Evolutionary conservation across 2,113 vertebrate species (phyloP).

Genomic region (Hippocampus abdominalis): DNA sequence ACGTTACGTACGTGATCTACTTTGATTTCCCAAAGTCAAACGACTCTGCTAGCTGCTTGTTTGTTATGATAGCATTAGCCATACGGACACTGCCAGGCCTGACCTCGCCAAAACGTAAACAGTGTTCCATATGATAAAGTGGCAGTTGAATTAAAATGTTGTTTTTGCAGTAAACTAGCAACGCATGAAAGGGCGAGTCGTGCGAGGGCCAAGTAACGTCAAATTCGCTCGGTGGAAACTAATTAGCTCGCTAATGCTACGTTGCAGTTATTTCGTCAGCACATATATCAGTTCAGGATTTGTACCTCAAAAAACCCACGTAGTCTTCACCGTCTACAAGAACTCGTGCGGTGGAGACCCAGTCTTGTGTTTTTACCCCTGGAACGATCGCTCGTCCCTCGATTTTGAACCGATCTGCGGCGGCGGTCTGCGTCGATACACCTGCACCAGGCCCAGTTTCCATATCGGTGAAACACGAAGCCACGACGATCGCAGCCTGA

Average conservation of each 20-base stretch:
- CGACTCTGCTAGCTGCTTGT: not conserved
- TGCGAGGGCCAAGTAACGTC: too few species aligned
- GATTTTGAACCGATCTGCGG: constrained; percentile 88
- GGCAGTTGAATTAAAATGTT: not conserved
- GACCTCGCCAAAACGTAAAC: not conserved
- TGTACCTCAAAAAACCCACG: constrained; percentile 87
- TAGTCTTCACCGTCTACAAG: constrained; percentile 90
- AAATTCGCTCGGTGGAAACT: not conserved
- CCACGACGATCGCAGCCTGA: constrained; percentile 33
- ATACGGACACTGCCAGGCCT: not conserved
- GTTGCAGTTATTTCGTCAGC: not conserved
- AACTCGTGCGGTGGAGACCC: constrained; percentile 85
- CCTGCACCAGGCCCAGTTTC: constrained; percentile 69
- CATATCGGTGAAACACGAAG: constrained; percentile 54
- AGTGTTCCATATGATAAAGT: not conserved
- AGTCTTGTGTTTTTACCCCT: constrained; percentile 87
- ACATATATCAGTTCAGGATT: not conserved
- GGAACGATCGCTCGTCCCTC: constrained; percentile 90
- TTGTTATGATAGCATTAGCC: not conserved
- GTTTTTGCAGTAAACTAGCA: not conserved
- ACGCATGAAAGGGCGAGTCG: not conserved
- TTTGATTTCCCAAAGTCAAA: not conserved
- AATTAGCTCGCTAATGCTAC: constrained; percentile 5
- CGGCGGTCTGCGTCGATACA: constrained; percentile 55
- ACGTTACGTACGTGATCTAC: not conserved